Conservation (phyloP, 2,797 vertebrate species). For the Aselliscus stoliczkanus region DNA sequence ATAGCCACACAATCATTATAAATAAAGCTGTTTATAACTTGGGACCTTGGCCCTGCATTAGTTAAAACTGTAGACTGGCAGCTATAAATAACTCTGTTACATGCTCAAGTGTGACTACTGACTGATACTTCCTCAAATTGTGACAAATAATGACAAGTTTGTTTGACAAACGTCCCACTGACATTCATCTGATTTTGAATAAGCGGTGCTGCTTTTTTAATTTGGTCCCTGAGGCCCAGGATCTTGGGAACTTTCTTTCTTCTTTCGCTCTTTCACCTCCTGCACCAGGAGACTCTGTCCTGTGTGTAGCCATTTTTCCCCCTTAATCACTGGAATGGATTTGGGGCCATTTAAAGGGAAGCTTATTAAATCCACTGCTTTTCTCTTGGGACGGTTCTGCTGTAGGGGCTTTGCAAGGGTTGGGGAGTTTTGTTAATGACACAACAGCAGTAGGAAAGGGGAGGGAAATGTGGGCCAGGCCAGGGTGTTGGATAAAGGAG, state of each 20-base stretch:
- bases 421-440: slow-evolving; percentile 61
- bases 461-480: background rate
- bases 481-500: background rate
- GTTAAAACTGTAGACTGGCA: slow-evolving; percentile 62
- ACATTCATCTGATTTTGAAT: slow-evolving; percentile 75
- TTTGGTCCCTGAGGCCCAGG: slow-evolving; percentile 70
- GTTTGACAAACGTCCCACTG: slow-evolving; percentile 75
- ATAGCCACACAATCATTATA: slow-evolving; percentile 66
- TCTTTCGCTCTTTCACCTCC: slow-evolving; percentile 8
- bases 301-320: background rate
- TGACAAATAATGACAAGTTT: slow-evolving; percentile 77
- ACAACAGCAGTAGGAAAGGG: background rate
- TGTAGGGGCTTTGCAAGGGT: slow-evolving; percentile 47
- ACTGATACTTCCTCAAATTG: slow-evolving; percentile 71
- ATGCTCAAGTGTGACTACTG: slow-evolving; percentile 59
- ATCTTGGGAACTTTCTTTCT: slow-evolving; percentile 45
- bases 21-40: slow-evolving; percentile 67
- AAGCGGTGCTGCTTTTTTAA: slow-evolving; percentile 64
- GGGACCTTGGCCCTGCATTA: slow-evolving; percentile 42
- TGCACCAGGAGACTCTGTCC: background rate
- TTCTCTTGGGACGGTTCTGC: slow-evolving; percentile 51
- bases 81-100: slow-evolving; percentile 71
- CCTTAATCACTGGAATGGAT: slow-evolving; percentile 62
- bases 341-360: slow-evolving; percentile 64
- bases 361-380: slow-evolving; percentile 68